Conservation (phyloP, 2,797 vertebrate genomes). For the Tragelaphus eurycerus region DNA sequence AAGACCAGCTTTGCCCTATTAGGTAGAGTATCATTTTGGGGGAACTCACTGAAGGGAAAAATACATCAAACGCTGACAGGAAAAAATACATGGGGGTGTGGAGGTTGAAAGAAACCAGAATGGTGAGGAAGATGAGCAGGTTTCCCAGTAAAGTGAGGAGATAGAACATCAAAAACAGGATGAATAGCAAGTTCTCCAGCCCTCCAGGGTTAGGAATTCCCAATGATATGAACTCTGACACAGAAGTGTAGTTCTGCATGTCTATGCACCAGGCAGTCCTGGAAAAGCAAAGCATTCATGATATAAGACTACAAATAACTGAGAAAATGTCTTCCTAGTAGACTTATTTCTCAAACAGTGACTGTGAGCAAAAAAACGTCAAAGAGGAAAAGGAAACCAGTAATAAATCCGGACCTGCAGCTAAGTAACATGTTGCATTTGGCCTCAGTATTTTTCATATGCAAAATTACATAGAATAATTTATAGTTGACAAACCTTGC, state of each 20-base stretch:
- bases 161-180: constrained; percentile 49
- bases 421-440: background rate
- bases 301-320: background rate
- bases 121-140: constrained; percentile 62
- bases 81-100: constrained; percentile 72
- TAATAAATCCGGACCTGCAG: background rate
- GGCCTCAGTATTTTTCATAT: background rate
- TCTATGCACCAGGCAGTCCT: background rate
- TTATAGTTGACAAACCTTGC: background rate
- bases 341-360: background rate
- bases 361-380: background rate
- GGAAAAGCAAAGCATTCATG: background rate
- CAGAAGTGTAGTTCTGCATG: background rate
- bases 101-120: constrained; percentile 49
- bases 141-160: constrained; percentile 58
- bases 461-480: background rate
- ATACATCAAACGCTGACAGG: constrained; percentile 58
- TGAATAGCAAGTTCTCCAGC: constrained; percentile 27
- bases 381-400: background rate
- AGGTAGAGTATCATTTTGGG: constrained; percentile 58
- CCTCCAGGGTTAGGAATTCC: constrained; percentile 52
- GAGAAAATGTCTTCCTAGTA: background rate
- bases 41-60: constrained; percentile 60
- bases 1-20: constrained; percentile 6
- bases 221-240: constrained; percentile 46